These are phyloP conservation scores for Tetranychus truncatus DNA, from an alignment of 2,888 invertebrate genomes.

Conservation along the genomic window DNA sequence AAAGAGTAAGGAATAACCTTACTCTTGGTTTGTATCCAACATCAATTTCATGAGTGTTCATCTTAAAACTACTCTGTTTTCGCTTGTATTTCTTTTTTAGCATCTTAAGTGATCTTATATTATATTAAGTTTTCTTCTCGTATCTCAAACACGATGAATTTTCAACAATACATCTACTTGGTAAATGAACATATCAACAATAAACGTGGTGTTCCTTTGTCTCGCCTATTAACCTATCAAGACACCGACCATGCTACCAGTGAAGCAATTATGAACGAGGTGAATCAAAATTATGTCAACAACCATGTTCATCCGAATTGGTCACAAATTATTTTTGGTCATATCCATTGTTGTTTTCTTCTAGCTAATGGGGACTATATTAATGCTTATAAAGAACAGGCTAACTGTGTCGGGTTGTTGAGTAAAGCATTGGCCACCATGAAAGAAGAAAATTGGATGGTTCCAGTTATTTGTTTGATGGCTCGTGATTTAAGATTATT, in stretches of 20 bases:
- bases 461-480: constrained; percentile 76
- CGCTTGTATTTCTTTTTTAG: background rate
- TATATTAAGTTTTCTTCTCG: background rate
- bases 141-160: background rate
- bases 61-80: too few species aligned
- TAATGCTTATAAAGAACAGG: constrained; percentile 57
- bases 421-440: constrained; percentile 63
- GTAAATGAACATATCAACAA: background rate
- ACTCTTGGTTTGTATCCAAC: too few species aligned
- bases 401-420: constrained; percentile 40
- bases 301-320: constrained; percentile 39
- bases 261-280: background rate
- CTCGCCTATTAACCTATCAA: constrained; percentile 7
- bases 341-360: constrained; percentile 44
- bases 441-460: constrained; percentile 88
- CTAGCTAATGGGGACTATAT: constrained; percentile 38
- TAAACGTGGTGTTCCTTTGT: background rate
- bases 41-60: too few species aligned
- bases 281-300: background rate
- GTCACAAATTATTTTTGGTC: constrained; percentile 53
- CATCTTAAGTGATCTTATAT: background rate
- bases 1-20: too few species aligned
- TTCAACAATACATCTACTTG: background rate
- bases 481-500: constrained; percentile 69
- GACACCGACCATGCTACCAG: background rate